phyloP scores from a whole-genome alignment of 2,888 invertebrate genomes.

The Aphodius sticticus region DNA sequence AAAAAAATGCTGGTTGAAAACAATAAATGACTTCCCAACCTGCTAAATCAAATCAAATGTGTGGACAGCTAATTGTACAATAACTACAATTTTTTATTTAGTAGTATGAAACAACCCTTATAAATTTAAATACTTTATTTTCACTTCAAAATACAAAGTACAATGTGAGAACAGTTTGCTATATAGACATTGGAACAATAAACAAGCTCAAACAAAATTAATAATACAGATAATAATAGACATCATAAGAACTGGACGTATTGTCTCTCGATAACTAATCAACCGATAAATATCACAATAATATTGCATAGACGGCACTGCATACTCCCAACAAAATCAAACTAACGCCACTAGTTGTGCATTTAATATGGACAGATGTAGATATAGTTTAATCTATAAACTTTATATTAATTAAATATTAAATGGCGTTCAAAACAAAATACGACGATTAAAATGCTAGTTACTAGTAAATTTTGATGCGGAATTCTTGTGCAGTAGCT shows the following conservation, averaged over 20 bases:
- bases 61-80: too few species aligned
- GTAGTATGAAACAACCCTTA: not conserved
- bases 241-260: not conserved
- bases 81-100: too few species aligned
- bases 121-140: not conserved
- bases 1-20: too few species aligned
- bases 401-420: not conserved
- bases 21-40: too few species aligned
- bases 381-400: not conserved
- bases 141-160: conserved; percentile 4
- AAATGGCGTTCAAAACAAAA: conserved; percentile 17
- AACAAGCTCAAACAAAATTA: not conserved
- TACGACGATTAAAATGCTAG: not conserved
- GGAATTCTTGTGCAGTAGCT: not conserved
- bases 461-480: not conserved
- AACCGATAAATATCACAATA: not conserved
- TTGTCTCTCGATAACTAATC: conserved; percentile 1
- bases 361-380: not conserved
- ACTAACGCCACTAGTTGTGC: not conserved
- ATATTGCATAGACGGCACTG: not conserved
- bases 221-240: not conserved
- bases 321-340: not conserved
- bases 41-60: too few species aligned
- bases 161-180: not conserved
- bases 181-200: not conserved